phyloP scores from a whole-genome alignment of 1,140 invertebrate species.

The Rhyacophila brunnea region DNA sequence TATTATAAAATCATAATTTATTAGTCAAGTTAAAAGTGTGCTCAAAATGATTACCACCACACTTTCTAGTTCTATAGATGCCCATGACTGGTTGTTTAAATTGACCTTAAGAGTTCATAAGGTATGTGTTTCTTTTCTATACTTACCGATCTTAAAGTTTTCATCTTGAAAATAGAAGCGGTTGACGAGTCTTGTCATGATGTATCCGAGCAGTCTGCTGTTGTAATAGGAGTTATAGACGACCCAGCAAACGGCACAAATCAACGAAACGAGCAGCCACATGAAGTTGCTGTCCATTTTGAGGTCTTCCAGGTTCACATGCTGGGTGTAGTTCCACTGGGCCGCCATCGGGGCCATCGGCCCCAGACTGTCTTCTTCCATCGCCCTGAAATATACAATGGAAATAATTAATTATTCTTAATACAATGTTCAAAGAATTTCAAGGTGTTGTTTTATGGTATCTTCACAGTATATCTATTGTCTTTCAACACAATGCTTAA shows the following conservation, averaged over 20 bases:
- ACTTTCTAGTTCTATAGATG: too few relatives aligned
- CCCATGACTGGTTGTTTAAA: too few relatives aligned
- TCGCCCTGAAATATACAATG: conserved; percentile 9
- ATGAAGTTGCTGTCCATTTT: conserved; percentile 80
- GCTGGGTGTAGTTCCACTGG: conserved; percentile 55
- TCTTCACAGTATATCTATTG: too few relatives aligned
- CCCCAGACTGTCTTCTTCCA: conserved; percentile 15
- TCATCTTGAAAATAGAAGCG: conserved; percentile 81
- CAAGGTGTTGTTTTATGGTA: too few relatives aligned
- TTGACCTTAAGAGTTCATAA: too few relatives aligned
- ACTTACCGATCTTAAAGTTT: conserved; percentile 87
- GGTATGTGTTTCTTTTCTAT: background rate
- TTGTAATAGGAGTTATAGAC: conserved; percentile 96
- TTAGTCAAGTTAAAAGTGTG: background rate
- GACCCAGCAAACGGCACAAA: conserved; percentile 82
- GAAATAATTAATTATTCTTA: too few relatives aligned
- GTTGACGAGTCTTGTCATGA: conserved; percentile 88
- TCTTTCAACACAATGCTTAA: too few relatives aligned
- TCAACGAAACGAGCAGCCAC: conserved; percentile 74
- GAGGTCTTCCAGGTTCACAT: conserved; percentile 66
- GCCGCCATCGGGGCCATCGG: conserved; percentile 44
- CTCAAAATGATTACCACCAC: too few relatives aligned
- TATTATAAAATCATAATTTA: conserved; percentile 16
- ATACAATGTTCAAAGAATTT: too few relatives aligned
- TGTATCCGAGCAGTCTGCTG: conserved; percentile 85